Percentiles rank a stretch among this genome's conserved stretches.
phyloP scores from a whole-genome alignment of 1,140 invertebrate genomes.

The Brachionus paranguensis region DNA sequence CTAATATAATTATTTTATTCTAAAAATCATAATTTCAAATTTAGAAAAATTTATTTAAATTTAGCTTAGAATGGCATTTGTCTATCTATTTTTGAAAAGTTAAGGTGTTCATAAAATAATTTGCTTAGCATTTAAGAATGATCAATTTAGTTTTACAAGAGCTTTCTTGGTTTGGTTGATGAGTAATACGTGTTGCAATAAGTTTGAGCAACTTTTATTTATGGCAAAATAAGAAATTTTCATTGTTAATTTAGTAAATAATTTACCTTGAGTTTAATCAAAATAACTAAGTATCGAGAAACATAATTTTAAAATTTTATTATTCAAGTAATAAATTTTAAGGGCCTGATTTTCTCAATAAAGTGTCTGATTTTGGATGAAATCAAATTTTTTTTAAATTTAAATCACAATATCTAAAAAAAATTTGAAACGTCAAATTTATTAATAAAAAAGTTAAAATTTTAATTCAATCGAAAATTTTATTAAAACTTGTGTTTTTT shows the following conservation, averaged over 20 bases:
- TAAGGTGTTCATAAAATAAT: not conserved
- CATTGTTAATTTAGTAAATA: not conserved
- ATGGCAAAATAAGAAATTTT: not conserved
- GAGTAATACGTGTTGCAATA: not conserved
- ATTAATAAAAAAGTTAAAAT: no score
- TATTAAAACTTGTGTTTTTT: no score
- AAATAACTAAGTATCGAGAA: not conserved
- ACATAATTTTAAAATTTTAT: not conserved
- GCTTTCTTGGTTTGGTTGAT: not conserved
- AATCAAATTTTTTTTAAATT: not conserved
- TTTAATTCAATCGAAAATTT: no score
- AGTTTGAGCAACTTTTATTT: not conserved
- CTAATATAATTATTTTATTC: not conserved
- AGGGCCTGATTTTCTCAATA: not conserved
- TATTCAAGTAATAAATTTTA: not conserved
- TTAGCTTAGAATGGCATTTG: not conserved
- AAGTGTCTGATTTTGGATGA: not conserved
- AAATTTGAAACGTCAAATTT: no score
- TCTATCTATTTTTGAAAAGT: not conserved
- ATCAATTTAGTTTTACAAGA: not conserved
- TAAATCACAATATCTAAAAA: not conserved
- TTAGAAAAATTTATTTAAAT: not conserved
- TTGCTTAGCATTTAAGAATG: not conserved
- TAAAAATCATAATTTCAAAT: not conserved
- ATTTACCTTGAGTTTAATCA: not conserved